Conservation (phyloP, 2,113 vertebrate species). For the Acanthochromis polyacanthus region DNA sequence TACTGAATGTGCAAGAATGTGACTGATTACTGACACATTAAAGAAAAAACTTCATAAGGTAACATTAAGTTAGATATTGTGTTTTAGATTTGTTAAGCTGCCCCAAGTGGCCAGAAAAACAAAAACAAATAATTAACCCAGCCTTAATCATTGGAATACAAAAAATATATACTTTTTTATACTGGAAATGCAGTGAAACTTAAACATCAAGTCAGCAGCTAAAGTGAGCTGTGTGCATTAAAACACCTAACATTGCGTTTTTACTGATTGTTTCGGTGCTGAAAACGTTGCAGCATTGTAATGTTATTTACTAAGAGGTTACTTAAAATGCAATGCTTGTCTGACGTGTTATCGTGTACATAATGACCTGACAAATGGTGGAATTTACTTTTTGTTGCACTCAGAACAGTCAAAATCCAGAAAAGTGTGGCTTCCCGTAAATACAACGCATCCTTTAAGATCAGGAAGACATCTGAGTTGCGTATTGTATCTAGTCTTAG, state of each 20-base stretch:
- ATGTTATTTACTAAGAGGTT: too few species aligned
- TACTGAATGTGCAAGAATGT: neutral
- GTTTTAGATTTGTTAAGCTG: neutral
- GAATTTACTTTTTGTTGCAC: neutral
- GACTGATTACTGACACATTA: neutral
- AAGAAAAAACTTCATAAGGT: neutral
- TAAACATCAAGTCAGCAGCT: neutral
- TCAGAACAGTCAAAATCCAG: conserved; percentile 5
- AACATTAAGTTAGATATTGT: neutral
- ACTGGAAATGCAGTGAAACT: too few species aligned
- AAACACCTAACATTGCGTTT: too few species aligned
- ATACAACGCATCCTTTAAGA: neutral
- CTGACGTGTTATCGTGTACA: too few species aligned
- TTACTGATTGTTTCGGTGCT: too few species aligned
- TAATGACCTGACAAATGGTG: too few species aligned
- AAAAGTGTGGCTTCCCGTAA: neutral
- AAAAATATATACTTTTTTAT: too few species aligned
- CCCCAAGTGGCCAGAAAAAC: neutral
- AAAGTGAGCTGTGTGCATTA: neutral
- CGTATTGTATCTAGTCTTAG: neutral
- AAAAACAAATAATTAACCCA: neutral
- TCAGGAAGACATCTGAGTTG: neutral
- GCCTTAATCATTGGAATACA: too few species aligned
- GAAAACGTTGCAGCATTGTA: too few species aligned
- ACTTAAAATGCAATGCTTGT: too few species aligned